Conservation (phyloP, 53 echinoderm and acorn worm species). For the Hippasteria phrygiana region DNA sequence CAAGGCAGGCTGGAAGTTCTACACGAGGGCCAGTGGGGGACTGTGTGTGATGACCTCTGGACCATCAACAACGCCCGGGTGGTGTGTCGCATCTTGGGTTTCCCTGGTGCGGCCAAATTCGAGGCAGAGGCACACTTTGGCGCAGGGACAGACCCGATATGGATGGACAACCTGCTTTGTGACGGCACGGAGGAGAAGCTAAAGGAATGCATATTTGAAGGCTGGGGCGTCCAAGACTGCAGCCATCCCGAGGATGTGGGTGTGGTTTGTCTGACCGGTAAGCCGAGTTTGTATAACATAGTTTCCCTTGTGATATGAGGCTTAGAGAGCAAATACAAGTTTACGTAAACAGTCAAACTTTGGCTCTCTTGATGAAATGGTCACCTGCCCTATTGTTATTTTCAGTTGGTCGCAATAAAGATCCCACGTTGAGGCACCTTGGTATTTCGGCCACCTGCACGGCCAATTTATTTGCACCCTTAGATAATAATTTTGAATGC, state of each 20-base stretch:
- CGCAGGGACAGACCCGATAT: constrained; percentile 53
- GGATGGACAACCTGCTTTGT: constrained; percentile 64
- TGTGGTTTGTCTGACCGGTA: constrained; percentile 61
- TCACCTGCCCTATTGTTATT: too few species aligned
- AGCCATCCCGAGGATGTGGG: constrained; percentile 64
- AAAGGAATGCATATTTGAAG: constrained; percentile 37
- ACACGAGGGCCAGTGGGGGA: constrained; percentile 65
- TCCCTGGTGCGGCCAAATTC: constrained; percentile 33
- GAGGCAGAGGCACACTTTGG: constrained; percentile 44
- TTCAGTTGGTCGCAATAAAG: too few species aligned
- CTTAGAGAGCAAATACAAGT: too few species aligned
- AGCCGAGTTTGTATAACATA: too few species aligned
- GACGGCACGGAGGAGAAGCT: constrained; percentile 31
- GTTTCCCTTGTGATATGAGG: too few species aligned
- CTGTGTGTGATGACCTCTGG: constrained; percentile 73
- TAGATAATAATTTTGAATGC: too few species aligned
- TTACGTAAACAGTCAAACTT: too few species aligned
- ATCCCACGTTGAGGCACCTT: too few species aligned
- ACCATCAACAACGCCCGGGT: constrained; percentile 64
- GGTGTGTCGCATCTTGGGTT: constrained; percentile 70
- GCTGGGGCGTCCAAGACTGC: constrained; percentile 68
- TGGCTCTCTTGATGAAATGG: too few species aligned
- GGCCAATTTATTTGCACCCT: too few species aligned
- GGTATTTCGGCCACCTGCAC: too few species aligned
- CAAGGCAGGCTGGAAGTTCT: constrained; percentile 72